Percentiles rank a stretch among this genome's conserved stretches.
Conservation (phyloP, 2,888 invertebrate species). For the Caenorhabditis sulstoni region DNA sequence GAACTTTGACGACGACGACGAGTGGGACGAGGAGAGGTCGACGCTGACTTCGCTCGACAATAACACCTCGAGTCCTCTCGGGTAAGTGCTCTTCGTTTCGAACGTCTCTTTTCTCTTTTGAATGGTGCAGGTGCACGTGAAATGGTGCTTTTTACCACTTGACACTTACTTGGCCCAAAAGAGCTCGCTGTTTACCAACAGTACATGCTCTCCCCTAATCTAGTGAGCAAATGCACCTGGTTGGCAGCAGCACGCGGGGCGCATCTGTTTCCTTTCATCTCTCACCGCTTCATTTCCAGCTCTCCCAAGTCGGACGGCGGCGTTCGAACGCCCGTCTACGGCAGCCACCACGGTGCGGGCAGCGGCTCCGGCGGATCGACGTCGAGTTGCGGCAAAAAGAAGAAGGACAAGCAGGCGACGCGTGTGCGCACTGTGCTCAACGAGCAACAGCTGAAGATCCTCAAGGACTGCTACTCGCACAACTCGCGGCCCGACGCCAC, state of each 20-base stretch:
- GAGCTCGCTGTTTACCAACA: conserved; percentile 42
- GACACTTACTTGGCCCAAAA: conserved; percentile 20
- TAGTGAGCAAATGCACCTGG: conserved; percentile 62
- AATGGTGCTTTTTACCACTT: conserved; percentile 46
- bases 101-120: conserved; percentile 29
- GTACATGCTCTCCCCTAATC: conserved; percentile 28
- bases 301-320: conserved; percentile 68
- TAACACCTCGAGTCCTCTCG: conserved; percentile 65
- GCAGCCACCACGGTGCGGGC: conserved; percentile 18
- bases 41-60: conserved; percentile 71
- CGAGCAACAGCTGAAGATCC: conserved; percentile 97
- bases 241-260: conserved; percentile 51
- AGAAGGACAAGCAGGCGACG: conserved; percentile 87
- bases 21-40: conserved; percentile 69
- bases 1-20: conserved; percentile 70
- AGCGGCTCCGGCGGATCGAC: conserved; percentile 48
- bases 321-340: conserved; percentile 49
- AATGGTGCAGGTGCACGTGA: conserved; percentile 7
- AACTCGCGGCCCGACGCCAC: conserved; percentile 98
- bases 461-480: conserved; percentile 96
- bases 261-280: conserved; percentile 16
- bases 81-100: conserved; percentile 47
- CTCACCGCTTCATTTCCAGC: conserved; percentile 43
- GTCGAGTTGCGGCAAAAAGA: conserved; percentile 82
- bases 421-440: conserved; percentile 97